Percentiles rank a stretch among this genome's conserved stretches.
phyloP scores from a whole-genome alignment of 2,888 invertebrate genomes.

The Tetragonula carbonaria region DNA sequence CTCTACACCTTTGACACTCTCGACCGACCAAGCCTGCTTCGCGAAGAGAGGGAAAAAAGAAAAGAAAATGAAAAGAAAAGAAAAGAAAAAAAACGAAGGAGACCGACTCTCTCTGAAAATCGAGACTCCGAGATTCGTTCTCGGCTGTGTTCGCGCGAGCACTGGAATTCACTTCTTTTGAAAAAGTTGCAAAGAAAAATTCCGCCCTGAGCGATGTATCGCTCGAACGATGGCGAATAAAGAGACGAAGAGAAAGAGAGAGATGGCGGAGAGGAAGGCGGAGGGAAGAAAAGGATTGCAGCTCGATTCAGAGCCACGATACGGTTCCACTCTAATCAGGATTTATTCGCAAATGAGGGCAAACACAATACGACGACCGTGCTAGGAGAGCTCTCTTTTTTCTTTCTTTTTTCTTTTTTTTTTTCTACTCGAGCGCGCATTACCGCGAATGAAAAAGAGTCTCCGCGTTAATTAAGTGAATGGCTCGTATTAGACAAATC shows the following conservation, averaged over 20 bases:
- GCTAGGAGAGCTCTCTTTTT: constrained; percentile 30
- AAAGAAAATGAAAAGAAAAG: background rate
- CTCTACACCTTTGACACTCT: constrained; percentile 35
- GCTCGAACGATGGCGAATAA: constrained; percentile 23
- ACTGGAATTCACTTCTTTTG: constrained; percentile 47
- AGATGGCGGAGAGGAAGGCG: background rate
- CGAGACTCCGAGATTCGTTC: constrained; percentile 55
- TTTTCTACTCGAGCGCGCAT: constrained; percentile 22
- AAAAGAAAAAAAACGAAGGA: too few relatives aligned
- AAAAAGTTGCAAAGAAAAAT: constrained; percentile 39
- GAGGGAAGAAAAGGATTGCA: constrained; percentile 3
- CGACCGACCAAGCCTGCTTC: constrained; percentile 17
- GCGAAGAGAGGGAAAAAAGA: background rate
- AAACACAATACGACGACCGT: constrained; percentile 51
- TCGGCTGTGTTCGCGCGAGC: constrained; percentile 22
- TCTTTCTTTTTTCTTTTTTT: background rate
- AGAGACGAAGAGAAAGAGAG: background rate
- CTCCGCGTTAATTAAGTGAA: constrained; percentile 48
- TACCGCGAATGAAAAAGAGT: constrained; percentile 48
- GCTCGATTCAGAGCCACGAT: constrained; percentile 43
- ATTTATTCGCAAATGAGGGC: constrained; percentile 61
- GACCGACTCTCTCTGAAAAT: constrained; percentile 6
- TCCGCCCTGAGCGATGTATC: constrained; percentile 30
- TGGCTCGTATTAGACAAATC: constrained; percentile 25
- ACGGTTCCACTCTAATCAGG: constrained; percentile 57